Conservation (phyloP, 2,797 vertebrate species). For the Neomorphus geoffroyi region DNA sequence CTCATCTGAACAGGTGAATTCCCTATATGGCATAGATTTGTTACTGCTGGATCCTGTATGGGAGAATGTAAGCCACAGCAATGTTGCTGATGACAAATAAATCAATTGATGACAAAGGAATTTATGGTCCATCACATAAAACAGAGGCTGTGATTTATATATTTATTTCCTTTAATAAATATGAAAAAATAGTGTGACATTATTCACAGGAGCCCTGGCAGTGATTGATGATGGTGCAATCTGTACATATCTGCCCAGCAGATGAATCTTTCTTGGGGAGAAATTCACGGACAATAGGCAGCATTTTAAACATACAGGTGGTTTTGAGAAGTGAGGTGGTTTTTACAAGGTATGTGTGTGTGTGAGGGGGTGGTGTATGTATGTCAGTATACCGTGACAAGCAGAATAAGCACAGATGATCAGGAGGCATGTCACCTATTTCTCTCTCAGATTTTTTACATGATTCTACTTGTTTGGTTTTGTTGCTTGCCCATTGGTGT, state of each 20-base stretch:
- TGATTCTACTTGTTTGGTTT: background rate
- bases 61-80: slow-evolving; percentile 39
- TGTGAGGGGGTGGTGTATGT: background rate
- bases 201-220: background rate
- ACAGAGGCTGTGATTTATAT: slow-evolving; percentile 51
- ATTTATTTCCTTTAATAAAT: slow-evolving; percentile 65
- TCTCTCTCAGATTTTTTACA: background rate
- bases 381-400: background rate
- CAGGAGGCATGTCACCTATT: background rate
- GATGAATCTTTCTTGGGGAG: background rate
- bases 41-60: slow-evolving; percentile 2
- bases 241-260: background rate
- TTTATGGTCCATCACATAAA: slow-evolving; percentile 48
- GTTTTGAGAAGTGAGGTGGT: background rate
- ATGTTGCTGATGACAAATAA: slow-evolving; percentile 51
- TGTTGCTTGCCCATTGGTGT: background rate
- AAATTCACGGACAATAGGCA: background rate
- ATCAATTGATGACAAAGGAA: slow-evolving; percentile 51
- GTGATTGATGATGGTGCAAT: slow-evolving; percentile 6
- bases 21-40: background rate
- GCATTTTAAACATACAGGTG: background rate
- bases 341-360: background rate
- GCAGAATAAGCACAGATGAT: background rate
- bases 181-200: slow-evolving; percentile 19
- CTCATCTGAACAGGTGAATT: slow-evolving; percentile 24